Percentiles rank a stretch among this genome's conserved stretches.
Evolutionary conservation across 2,888 invertebrate species (phyloP).

Genomic region (Chromoteleia sp.): DNA sequence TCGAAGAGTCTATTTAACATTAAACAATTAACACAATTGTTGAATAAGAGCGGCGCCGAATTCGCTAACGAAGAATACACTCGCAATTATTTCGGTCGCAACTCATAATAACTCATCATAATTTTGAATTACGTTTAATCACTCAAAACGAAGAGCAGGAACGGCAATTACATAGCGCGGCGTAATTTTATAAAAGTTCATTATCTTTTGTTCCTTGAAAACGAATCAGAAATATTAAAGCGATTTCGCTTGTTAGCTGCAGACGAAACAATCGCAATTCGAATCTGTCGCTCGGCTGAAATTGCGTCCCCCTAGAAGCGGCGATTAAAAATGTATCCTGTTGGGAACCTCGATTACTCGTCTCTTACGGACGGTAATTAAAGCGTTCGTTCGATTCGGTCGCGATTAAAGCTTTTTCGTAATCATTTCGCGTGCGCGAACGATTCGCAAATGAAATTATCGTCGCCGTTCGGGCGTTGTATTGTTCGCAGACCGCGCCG

Average conservation of each 20-base stretch:
- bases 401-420: slow-evolving; percentile 69
- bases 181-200: slow-evolving; percentile 52
- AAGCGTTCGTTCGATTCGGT: slow-evolving; percentile 66
- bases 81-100: slow-evolving; percentile 15
- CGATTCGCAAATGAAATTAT: slow-evolving; percentile 65
- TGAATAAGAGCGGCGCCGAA: slow-evolving; percentile 3
- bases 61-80: slow-evolving; percentile 11
- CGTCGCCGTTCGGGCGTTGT: slow-evolving; percentile 14
- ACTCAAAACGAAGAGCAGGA: slow-evolving; percentile 18
- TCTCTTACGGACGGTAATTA: slow-evolving; percentile 66
- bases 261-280: slow-evolving; percentile 58
- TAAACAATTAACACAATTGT: background rate
- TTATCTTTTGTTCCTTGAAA: slow-evolving; percentile 51
- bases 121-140: slow-evolving; percentile 38
- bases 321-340: slow-evolving; percentile 67
- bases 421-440: slow-evolving; percentile 59
- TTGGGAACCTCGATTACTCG: slow-evolving; percentile 63
- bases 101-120: slow-evolving; percentile 32
- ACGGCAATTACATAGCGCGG: background rate
- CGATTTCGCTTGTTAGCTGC: slow-evolving; percentile 52
- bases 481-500: slow-evolving; percentile 42
- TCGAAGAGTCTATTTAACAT: background rate
- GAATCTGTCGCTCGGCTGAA: slow-evolving; percentile 45
- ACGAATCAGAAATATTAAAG: slow-evolving; percentile 48
- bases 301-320: slow-evolving; percentile 44